Percentiles rank a stretch among this genome's conserved stretches.
These are phyloP conservation scores for Drosophila histrio DNA, from an alignment of 2,888 invertebrate genomes.

Conservation along the genomic window DNA sequence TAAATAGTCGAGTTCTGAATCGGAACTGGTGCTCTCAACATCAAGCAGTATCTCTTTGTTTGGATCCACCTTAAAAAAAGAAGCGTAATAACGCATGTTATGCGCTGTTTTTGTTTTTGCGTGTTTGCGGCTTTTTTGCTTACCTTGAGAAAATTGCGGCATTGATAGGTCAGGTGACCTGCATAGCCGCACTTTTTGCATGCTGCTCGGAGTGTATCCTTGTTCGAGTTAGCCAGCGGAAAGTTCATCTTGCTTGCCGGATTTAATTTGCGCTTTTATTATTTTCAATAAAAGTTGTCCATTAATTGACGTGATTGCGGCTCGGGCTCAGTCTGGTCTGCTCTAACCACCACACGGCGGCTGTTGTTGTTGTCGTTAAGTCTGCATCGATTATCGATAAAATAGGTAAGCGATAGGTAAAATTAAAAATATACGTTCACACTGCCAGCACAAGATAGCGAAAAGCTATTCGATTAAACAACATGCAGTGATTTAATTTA, in stretches of 20 bases:
- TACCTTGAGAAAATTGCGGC: constrained; percentile 96
- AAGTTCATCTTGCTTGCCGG: constrained; percentile 77
- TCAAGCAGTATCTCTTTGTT: constrained; percentile 96
- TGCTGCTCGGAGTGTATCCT: constrained; percentile 91
- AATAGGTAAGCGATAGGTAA: constrained; percentile 1
- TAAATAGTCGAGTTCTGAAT: constrained; percentile 91
- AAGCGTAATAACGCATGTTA: constrained; percentile 6
- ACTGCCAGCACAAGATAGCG: constrained; percentile 1
- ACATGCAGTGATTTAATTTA: neutral
- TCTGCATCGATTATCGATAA: constrained; percentile 32
- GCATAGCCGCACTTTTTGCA: constrained; percentile 98
- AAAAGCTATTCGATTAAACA: neutral
- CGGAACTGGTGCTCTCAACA: constrained; percentile 97
- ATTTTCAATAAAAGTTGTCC: constrained; percentile 24
- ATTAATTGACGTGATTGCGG: constrained; percentile 50
- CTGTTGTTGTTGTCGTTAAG: constrained; percentile 41
- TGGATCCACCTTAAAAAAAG: constrained; percentile 89
- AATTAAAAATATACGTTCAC: constrained; percentile 2
- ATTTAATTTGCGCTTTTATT: neutral
- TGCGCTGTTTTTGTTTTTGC: constrained; percentile 7
- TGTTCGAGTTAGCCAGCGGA: constrained; percentile 85
- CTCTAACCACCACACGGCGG: constrained; percentile 44
- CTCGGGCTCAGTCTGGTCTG: constrained; percentile 42
- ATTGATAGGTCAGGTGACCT: constrained; percentile 97
- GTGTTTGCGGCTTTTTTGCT: constrained; percentile 60